These are phyloP conservation scores for Micropoecilia bifurca DNA, from an alignment of 2,797 vertebrate species.

Conservation along the genomic window DNA sequence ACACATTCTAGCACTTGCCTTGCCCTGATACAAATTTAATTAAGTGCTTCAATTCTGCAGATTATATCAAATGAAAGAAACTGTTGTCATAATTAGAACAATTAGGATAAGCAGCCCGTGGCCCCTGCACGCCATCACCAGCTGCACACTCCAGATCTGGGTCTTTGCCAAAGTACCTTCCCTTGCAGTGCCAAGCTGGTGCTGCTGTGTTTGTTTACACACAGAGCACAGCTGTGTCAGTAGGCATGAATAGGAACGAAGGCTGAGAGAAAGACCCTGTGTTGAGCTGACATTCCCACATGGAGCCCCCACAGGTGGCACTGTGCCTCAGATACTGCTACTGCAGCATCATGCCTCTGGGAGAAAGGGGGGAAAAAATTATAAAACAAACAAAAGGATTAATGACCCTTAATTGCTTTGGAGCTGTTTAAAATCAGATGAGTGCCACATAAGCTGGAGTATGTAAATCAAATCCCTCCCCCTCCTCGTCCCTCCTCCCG, in stretches of 20 bases:
- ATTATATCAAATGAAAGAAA: slow-evolving; percentile 58
- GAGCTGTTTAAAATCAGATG: slow-evolving; percentile 83
- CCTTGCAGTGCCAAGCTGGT: slow-evolving; percentile 71
- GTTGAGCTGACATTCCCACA: slow-evolving; percentile 76
- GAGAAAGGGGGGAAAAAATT: slow-evolving; percentile 67
- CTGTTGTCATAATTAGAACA: slow-evolving; percentile 54
- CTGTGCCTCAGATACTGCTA: slow-evolving; percentile 56
- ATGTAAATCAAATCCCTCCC: slow-evolving; percentile 82
- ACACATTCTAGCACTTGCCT: slow-evolving; percentile 7
- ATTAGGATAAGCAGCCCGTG: slow-evolving; percentile 58
- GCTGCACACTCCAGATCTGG: slow-evolving; percentile 67
- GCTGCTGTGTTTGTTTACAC: slow-evolving; percentile 79
- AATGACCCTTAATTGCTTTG: slow-evolving; percentile 85
- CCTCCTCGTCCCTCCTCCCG: slow-evolving; percentile 53
- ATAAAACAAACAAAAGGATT: slow-evolving; percentile 76
- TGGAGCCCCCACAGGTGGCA: slow-evolving; percentile 66
- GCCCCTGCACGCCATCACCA: slow-evolving; percentile 51
- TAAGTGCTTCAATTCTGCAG: slow-evolving; percentile 49
- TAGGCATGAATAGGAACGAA: slow-evolving; percentile 61
- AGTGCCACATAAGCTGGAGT: slow-evolving; percentile 80
- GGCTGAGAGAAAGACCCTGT: slow-evolving; percentile 57
- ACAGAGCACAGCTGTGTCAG: slow-evolving; percentile 65
- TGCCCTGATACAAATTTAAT: slow-evolving; percentile 36
- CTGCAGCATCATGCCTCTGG: slow-evolving; percentile 58
- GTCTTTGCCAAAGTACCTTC: slow-evolving; percentile 73